phyloP scores from a whole-genome alignment of 1,140 invertebrate genomes.

The Gonatopus flavifemur region DNA sequence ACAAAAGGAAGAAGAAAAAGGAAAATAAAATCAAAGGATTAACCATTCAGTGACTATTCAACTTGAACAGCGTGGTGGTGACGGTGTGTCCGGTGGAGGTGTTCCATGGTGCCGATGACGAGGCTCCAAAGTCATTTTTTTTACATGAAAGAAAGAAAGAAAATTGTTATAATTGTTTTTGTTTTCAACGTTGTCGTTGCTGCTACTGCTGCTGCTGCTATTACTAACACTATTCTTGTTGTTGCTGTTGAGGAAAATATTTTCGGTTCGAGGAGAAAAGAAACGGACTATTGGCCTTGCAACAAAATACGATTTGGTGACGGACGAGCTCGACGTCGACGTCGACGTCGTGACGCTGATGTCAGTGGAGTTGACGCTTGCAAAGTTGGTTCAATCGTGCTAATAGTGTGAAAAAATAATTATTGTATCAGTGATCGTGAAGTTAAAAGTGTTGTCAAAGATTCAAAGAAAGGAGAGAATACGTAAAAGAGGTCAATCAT shows the following conservation, averaged over 20 bases:
- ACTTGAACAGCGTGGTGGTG: conserved; percentile 39
- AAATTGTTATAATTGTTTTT: no score
- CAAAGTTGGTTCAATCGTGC: conserved; percentile 1
- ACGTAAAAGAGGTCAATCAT: conserved; percentile 49
- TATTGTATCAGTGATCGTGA: conserved; percentile 7
- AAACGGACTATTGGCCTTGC: conserved; percentile 7
- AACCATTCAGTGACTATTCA: neutral
- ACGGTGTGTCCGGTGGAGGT: conserved; percentile 32
- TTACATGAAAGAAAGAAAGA: conserved; percentile 20
- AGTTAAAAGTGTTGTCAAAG: conserved; percentile 12
- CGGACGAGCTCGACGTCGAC: conserved; percentile 33
- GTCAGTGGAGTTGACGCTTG: conserved; percentile 12
- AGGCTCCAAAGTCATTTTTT: conserved; percentile 21
- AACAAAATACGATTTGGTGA: conserved; percentile 16
- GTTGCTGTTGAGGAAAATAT: conserved; percentile 6
- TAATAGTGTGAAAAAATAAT: neutral
- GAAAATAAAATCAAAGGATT: neutral
- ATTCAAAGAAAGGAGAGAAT: neutral
- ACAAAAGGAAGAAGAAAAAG: neutral
- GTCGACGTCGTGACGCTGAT: conserved; percentile 33
- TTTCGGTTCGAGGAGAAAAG: neutral
- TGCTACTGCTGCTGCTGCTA: conserved; percentile 10
- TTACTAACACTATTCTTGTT: no score
- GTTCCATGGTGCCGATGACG: conserved; percentile 44
- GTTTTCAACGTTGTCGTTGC: conserved; percentile 28